Base-by-base conservation (phyloP, 2,113 vertebrate species). In the Nipponia nippon region DNA sequence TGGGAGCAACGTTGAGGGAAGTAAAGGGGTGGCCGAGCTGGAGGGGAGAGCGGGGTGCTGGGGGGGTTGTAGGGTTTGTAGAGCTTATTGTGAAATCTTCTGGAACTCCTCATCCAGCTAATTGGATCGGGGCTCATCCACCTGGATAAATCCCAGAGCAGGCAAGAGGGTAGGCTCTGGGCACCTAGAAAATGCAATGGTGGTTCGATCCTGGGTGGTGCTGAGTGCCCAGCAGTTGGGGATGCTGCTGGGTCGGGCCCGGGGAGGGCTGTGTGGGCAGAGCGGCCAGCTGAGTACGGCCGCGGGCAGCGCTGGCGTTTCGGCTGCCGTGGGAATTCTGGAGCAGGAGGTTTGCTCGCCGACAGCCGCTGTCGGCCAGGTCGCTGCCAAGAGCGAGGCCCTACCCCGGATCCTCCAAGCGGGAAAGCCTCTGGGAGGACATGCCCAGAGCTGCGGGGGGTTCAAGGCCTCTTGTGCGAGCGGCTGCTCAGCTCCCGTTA, bases 111-210 rank as follows among this genome's bases (percentile, higher is more conserved):
- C 2, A 2, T 53, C 40, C 73, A 78, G 29, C 15, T 93, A 56
- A 91, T 58, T 95, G 89, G 66, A 83, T 95, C 61, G 76, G 70
- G 53, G 38, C 75, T 91, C 91, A 20, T 84, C 66, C 67, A 75
- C 50, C 82, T 30, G 50, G 89, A 56, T 49, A 89, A 82, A 94
- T 40, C 95, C 84, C 44, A 40, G 65, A 87, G 87, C 5, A 81
- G 75, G 78, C 47, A 75, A 65, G 58, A 30, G 27, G 34, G 84
- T 25, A 27, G 67, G 36, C 52, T 58, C 38, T n/a, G 65, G 27
- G 34, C 21, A 52, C n/a, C 44, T 19, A 21, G 38, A 84, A 89
- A 82, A 87, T 5, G 8, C 77, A 56, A 1, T 0, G 0, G 21
- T 29, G 30, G 32, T 67, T 87, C 79, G 72, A 85, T 78, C 26